A percentile compares a stretch with the other conserved stretches of the same genome.
Evolutionary conservation across 1,140 invertebrate species (phyloP).

Genomic region (Nasonia giraulti): DNA sequence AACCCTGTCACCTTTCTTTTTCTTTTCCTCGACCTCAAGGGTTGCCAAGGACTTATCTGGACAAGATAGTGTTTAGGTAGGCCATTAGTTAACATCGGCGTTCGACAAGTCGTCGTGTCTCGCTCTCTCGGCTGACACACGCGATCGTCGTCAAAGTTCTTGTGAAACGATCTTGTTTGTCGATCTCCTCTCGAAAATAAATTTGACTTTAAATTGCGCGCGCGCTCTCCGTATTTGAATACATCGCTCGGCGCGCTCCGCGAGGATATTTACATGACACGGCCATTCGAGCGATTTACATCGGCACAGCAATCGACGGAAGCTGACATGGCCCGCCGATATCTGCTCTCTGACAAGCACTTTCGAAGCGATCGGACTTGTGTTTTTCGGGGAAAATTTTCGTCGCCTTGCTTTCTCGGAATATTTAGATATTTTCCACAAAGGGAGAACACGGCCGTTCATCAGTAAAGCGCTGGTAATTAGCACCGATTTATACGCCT

Average conservation of each 20-base stretch:
- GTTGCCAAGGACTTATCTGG: background rate
- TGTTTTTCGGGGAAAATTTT: constrained; percentile 1
- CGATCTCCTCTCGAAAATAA: background rate
- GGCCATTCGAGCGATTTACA: background rate
- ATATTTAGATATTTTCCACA: background rate
- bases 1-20: background rate
- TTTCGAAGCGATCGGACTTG: background rate
- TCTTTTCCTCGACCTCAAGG: background rate
- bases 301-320: background rate
- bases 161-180: constrained; percentile 3
- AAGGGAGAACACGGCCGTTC: no score
- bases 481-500: no score
- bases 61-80: background rate
- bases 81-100: background rate
- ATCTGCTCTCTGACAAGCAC: background rate
- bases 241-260: background rate
- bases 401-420: background rate
- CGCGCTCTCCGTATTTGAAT: background rate
- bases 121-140: background rate
- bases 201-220: background rate
- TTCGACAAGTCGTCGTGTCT: background rate
- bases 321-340: background rate
- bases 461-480: no score
- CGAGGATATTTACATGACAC: background rate
- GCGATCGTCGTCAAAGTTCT: background rate